Evolutionary conservation across 2,888 invertebrate genomes (phyloP).

Genomic region (Bombyx huttoni): DNA sequence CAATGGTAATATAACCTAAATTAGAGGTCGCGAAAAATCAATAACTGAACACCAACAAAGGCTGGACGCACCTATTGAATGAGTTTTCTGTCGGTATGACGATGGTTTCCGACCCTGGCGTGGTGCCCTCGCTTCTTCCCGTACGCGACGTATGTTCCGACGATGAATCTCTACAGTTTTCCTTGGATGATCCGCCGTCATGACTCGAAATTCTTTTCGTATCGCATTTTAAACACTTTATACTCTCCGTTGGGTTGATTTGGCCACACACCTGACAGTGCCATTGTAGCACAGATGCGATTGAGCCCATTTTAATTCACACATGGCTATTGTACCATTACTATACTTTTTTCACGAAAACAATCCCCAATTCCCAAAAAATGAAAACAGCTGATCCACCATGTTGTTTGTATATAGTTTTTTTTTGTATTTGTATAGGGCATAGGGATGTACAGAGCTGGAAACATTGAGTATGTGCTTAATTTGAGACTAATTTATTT

Average conservation of each 20-base stretch:
- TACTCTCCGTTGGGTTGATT: slow-evolving; percentile 90
- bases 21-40: slow-evolving; percentile 58
- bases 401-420: slow-evolving; percentile 73
- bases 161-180: slow-evolving; percentile 52
- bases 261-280: slow-evolving; percentile 90
- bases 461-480: neutral
- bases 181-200: slow-evolving; percentile 61
- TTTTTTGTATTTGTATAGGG: slow-evolving; percentile 16
- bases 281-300: slow-evolving; percentile 95
- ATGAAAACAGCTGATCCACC: slow-evolving; percentile 76
- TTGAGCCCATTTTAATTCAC: slow-evolving; percentile 86
- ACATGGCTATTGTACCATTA: slow-evolving; percentile 71
- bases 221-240: slow-evolving; percentile 88
- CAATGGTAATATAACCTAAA: slow-evolving; percentile 58
- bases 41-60: slow-evolving; percentile 29
- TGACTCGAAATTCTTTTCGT: slow-evolving; percentile 74
- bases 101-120: slow-evolving; percentile 57
- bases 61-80: slow-evolving; percentile 51
- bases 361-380: slow-evolving; percentile 47
- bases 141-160: slow-evolving; percentile 51
- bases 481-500: neutral
- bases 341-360: slow-evolving; percentile 58
- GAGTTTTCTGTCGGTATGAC: slow-evolving; percentile 51
- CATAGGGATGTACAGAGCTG: slow-evolving; percentile 1
- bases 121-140: slow-evolving; percentile 58